Evolutionary conservation across 1,140 invertebrate species (phyloP), one percentile per base, ranked within the genome.

Genomic region (Brachionus koreanus): DNA sequence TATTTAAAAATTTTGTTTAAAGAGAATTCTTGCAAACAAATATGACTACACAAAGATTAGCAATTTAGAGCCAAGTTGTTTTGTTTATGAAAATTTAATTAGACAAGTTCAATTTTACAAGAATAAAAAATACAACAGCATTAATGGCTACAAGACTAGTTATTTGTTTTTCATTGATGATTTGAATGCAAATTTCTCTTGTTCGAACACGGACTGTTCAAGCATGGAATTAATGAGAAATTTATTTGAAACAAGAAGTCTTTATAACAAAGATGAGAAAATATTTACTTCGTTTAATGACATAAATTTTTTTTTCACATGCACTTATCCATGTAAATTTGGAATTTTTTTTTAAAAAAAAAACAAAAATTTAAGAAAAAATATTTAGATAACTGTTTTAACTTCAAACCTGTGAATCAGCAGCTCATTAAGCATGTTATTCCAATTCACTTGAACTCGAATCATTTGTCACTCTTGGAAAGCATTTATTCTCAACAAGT

Each of bases 401-500:
- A 65, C n/a, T 37, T 42, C 5, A 61, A 42, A 39, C 29, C 76
- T 19, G 37, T 79, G 19, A 79, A 35, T n/a, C 83, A 84, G 12
- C 83, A 87, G 37, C 79, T 88, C 33, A 85, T 85, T 2, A 84
- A 87, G 12, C 85, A 86, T n/a, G 86, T 89, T 82, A 83, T 86
- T 46, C 86, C 86, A 29, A 74, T 89, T 13, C 87, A 84, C 1
- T 43, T 88, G 43, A 86, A 86, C 9, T 46, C 63, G 84, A 83
- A 16, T 86, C 86, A 4, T 81, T 75, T 25, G 16, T 86, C 86
- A 5, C 72, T 83, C 0, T 75, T 88, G 5, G 61, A 86, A 37
- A 84, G 83, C 16, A 83, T 88, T 52, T 87, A 84, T 83, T 85
- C 85, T 4, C 81, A 84, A 16, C 85, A 84, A 29, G 76, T 88